Conservation (phyloP, 2,888 invertebrate species). For the Argyra leucocephala region DNA sequence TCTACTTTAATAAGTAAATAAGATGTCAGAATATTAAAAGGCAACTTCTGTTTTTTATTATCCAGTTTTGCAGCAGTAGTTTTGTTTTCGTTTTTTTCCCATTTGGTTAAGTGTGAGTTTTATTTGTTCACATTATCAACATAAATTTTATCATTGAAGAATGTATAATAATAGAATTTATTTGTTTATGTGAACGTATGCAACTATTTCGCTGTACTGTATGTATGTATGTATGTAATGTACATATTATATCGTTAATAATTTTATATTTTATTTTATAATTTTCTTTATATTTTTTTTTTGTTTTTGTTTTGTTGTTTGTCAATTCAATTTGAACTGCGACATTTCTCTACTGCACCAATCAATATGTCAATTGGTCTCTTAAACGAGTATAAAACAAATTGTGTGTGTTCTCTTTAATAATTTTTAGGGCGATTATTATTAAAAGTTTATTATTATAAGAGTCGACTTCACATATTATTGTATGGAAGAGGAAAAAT, state of each 20-base stretch:
- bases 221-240: not conserved
- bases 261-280: not conserved
- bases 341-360: too few species aligned
- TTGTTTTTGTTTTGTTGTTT: not conserved
- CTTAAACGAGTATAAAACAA: not conserved
- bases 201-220: not conserved
- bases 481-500: too few species aligned
- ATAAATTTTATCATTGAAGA: not conserved
- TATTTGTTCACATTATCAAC: slow-evolving; percentile 5
- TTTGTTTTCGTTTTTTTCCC: not conserved
- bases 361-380: not conserved
- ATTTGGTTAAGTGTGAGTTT: slow-evolving; percentile 6
- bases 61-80: not conserved
- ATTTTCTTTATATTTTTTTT: not conserved
- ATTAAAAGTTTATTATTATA: too few species aligned
- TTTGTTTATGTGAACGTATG: not conserved
- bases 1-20: slow-evolving; percentile 3
- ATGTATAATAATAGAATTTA: not conserved
- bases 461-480: too few species aligned
- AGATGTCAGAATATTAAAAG: slow-evolving; percentile 1
- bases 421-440: not conserved
- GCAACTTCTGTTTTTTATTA: slow-evolving; percentile 6
- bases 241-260: not conserved
- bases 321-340: too few species aligned
- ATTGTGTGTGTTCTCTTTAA: not conserved